phyloP scores from a whole-genome alignment of 2,113 vertebrate species.

The Periophthalmodon schlosseri region DNA sequence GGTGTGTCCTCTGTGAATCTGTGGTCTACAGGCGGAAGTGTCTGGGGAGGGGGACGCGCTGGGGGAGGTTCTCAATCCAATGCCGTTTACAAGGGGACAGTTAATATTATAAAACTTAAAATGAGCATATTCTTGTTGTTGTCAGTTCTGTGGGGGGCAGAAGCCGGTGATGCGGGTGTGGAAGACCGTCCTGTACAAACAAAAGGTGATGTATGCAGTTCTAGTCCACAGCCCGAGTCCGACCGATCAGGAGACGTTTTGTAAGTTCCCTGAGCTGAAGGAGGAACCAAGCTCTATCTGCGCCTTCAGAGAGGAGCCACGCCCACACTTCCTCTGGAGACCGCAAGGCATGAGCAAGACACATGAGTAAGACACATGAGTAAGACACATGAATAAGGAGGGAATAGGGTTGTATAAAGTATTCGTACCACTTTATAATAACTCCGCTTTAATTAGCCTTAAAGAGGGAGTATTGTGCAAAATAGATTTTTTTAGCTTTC shows the following conservation, averaged over 20 bases:
- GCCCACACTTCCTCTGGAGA: constrained; percentile 31
- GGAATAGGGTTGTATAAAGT: too few relatives aligned
- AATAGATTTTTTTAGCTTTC: too few relatives aligned
- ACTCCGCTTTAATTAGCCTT: too few relatives aligned
- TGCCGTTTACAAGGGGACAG: too few relatives aligned
- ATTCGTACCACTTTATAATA: too few relatives aligned
- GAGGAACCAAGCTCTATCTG: constrained; percentile 28
- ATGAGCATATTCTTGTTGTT: neutral
- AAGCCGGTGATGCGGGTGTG: constrained; percentile 22
- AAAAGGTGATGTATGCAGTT: constrained; percentile 36
- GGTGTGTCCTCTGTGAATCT: neutral
- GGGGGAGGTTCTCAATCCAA: too few relatives aligned
- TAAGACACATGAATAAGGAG: too few relatives aligned
- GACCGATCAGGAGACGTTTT: neutral
- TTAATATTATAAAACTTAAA: too few relatives aligned
- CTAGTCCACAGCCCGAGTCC: constrained; percentile 45
- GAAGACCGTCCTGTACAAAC: constrained; percentile 25
- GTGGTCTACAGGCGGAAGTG: neutral
- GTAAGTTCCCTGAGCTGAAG: neutral
- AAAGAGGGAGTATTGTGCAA: too few relatives aligned
- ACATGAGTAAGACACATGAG: constrained; percentile 7
- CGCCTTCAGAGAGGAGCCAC: constrained; percentile 11
- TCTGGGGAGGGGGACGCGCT: neutral
- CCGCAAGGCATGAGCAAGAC: constrained; percentile 45
- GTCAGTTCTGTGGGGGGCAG: neutral